Evolutionary conservation across 2,888 invertebrate genomes (phyloP).

Genomic region (Scrobipalpa costella): DNA sequence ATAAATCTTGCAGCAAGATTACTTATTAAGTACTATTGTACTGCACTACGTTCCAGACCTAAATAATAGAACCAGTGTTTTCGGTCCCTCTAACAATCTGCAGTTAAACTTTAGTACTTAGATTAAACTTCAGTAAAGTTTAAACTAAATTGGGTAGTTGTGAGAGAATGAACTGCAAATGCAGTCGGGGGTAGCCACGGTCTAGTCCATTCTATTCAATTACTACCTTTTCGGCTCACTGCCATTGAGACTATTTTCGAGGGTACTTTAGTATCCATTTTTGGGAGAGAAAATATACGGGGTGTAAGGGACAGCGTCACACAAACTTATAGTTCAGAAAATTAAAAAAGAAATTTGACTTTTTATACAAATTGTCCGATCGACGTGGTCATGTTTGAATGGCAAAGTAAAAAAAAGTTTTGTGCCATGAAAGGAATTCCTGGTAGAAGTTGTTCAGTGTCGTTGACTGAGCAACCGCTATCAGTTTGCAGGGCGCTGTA

Average conservation of each 20-base stretch:
- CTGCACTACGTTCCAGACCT: background rate
- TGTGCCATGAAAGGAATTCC: too few relatives aligned
- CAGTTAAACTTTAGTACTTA: conserved; percentile 10
- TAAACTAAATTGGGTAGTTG: conserved; percentile 9
- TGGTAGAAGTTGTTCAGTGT: too few relatives aligned
- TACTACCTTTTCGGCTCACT: background rate
- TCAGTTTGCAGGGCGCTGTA: too few relatives aligned
- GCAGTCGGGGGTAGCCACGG: background rate
- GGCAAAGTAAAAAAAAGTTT: too few relatives aligned
- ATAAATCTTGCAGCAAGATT: too few relatives aligned
- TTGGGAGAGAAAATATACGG: background rate
- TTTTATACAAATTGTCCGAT: too few relatives aligned
- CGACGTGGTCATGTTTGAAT: too few relatives aligned
- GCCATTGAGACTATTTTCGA: background rate
- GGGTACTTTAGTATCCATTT: background rate
- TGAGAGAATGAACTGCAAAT: conserved; percentile 13
- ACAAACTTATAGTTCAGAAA: too few relatives aligned
- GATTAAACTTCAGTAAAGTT: conserved; percentile 9
- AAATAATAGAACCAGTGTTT: background rate
- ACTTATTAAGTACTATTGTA: too few relatives aligned
- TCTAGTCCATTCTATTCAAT: conserved; percentile 3
- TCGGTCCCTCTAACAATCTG: background rate
- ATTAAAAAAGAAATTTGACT: too few relatives aligned
- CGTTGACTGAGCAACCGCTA: too few relatives aligned
- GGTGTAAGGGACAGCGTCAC: too few relatives aligned